Evolutionary conservation across 2,888 invertebrate genomes (phyloP).

Genomic region (Apodemia mormo): DNA sequence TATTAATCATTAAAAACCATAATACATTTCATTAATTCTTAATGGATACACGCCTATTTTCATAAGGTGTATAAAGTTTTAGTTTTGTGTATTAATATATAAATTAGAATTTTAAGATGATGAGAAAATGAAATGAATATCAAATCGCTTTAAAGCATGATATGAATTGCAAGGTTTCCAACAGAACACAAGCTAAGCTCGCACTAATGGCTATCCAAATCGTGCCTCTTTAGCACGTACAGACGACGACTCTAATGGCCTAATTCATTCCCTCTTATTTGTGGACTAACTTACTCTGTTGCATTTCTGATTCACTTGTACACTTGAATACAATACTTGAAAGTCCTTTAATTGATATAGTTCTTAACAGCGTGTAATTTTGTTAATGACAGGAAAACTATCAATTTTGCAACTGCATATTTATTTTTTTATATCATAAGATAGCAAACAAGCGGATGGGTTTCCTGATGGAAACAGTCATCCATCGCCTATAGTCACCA

Average conservation of each 20-base stretch:
- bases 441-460: too few relatives aligned
- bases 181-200: conserved; percentile 6
- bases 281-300: conserved; percentile 11
- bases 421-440: too few relatives aligned
- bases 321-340: not conserved
- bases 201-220: conserved; percentile 11
- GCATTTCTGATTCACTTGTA: conserved; percentile 7
- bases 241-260: conserved; percentile 17
- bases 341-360: conserved; percentile 20
- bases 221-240: conserved; percentile 22
- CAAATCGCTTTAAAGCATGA: not conserved
- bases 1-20: too few relatives aligned
- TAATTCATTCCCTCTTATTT: conserved; percentile 22
- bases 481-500: too few relatives aligned
- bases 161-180: not conserved
- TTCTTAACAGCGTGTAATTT: not conserved
- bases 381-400: too few relatives aligned
- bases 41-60: too few relatives aligned
- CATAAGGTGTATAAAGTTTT: too few relatives aligned
- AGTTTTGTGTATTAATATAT: too few relatives aligned
- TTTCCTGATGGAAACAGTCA: too few relatives aligned
- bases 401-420: too few relatives aligned
- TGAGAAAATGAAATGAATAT: not conserved
- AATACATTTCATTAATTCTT: too few relatives aligned
- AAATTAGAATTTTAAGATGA: too few relatives aligned